Evolutionary conservation across 2,888 invertebrate species (phyloP), one percentile per base, ranked within the genome.

Genomic region (Dynastes grantii): DNA sequence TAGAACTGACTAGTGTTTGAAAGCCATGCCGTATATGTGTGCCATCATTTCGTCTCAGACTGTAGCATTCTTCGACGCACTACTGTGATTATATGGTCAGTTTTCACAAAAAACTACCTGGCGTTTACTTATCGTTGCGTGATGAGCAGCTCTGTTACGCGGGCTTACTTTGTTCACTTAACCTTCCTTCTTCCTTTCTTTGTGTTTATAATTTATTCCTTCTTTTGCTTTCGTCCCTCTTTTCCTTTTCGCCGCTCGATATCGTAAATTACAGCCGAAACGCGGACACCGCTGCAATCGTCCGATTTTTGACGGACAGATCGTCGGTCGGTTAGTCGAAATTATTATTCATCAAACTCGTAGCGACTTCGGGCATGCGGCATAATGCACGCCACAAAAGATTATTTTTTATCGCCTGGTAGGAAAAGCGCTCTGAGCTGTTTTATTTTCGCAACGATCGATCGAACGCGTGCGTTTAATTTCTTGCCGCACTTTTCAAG

Each of bases 31-130:
- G 3, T 37, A 6, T 37, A 37, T 3, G 6, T 37, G 37, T 37
- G 37, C 9, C 45, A 11, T 45, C 1, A 45, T 55, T 55, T 55
- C 16, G 11, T 55, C 55, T 55, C 55, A 13, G 22, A 45, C 45
- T 45, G 63, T 63, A 63, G 32, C 32, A 32, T 63, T 63, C 63
- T 29, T 63, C 63, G 13, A 27, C 29, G 32, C n/a, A 49, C 45
- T 27, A 45, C 58, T 22, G 11, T 82, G 82, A 82, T 83, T 81
- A 80, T 78, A 82, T 61, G 79, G 70, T 80, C 76, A 78, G 67
- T 75, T 79, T 78, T 77, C 76, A 64, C 51, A 61, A 65, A 53
- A 78, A 73, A 65, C 78, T 64, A 73, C 73, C 73, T 73, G 78
- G 45, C 78, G 40, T 71, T 78, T 55, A 73, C 78, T 78, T 78